Evolutionary conservation across 2,113 vertebrate species (phyloP), one percentile per base, ranked within the genome.

Genomic region (Brachyhypopomus occidentalis): DNA sequence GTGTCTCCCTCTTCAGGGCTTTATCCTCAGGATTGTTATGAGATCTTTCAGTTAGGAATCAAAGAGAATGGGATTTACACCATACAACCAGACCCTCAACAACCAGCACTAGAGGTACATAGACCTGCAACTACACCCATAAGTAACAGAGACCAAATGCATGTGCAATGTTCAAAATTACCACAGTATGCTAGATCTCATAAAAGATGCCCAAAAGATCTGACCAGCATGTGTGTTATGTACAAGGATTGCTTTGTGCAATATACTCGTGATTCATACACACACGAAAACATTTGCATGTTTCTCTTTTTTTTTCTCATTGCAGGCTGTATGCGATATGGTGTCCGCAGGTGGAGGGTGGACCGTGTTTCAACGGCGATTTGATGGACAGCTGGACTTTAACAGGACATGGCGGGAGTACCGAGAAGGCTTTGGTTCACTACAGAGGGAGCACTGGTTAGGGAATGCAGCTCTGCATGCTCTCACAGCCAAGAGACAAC

Each of bases 1-100:
- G 92, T 89, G 4, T 73, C 89, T 36, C 92, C 92, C 0, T 78
- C 88, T 75, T 84, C 90, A 84, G 91, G 91, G 80, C 83, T 89
- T 72, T 92, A 94, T 84, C 94, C 94, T 75, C 89, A 87, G 81
- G 92, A 94, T 79, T 95, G 94, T 84, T 91, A 92, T 55, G 94
- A 94, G 88, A 95, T 95, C 88, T 90, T 93, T 88, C 90, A 87
- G 64, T 85, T 93, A 23, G 94, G 94, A 45, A 94, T 95, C 86
- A 91, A 90, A 89, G 94, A 95, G 77, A 93, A 91, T 36, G 94
- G 94, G 66, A 94, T 95, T 86, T 95, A 95, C 87, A 95, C 93
- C 78, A 94, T 94, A 80, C 94, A 95, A 72, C 94, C 94, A 41
- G 92, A 93, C 83, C 88, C 90, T 75, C 82, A 86, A 27, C 75